Conservation (phyloP, 2,797 vertebrate species). For the Chiloscyllium punctatum region DNA sequence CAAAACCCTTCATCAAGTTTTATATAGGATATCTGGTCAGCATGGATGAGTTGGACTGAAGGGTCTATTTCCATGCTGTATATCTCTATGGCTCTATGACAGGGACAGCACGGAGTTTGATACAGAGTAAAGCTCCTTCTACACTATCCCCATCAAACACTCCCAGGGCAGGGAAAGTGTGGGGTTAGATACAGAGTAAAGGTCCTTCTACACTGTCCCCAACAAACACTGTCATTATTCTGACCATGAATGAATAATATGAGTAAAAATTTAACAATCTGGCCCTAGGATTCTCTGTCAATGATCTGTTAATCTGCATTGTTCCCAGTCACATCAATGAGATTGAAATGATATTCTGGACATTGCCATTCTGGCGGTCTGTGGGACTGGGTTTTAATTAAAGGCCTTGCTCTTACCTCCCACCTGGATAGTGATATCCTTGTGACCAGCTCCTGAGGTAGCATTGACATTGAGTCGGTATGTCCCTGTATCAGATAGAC, state of each 20-base stretch:
- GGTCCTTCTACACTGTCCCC: not conserved
- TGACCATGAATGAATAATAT: not conserved
- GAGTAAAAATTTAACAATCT: not conserved
- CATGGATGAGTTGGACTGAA: no score
- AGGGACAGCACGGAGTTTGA: no score
- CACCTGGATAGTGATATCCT: not conserved
- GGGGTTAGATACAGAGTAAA: not conserved
- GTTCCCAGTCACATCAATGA: not conserved
- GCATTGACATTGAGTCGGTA: not conserved
- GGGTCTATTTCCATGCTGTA: no score
- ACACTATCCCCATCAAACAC: no score
- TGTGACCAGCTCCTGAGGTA: not conserved
- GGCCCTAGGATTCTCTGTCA: not conserved
- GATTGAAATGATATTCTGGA: no score
- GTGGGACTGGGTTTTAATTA: not conserved
- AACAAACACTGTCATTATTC: not conserved
- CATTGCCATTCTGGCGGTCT: not conserved
- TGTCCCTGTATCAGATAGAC: not conserved
- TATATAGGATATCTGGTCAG: no score
- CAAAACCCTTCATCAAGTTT: no score
- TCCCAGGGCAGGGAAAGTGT: not conserved
- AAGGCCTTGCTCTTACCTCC: not conserved
- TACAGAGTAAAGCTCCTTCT: no score
- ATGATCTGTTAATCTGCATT: not conserved
- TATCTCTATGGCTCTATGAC: no score